Evolutionary conservation across 2,888 invertebrate species (phyloP).

Genomic region (Suillia variegata): DNA sequence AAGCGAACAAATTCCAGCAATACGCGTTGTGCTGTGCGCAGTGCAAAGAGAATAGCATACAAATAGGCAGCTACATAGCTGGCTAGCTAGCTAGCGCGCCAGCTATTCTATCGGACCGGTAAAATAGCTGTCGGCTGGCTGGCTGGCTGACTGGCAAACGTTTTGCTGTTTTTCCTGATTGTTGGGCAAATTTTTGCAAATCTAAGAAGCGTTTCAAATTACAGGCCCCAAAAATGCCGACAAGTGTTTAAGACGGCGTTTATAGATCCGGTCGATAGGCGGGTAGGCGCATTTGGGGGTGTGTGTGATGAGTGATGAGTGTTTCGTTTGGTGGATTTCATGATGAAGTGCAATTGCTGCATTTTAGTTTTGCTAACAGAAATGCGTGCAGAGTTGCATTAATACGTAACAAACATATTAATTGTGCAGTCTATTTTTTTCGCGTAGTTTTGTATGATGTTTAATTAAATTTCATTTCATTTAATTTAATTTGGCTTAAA

Average conservation of each 20-base stretch:
- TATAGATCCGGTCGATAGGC: background rate
- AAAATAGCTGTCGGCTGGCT: no score
- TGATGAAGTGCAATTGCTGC: background rate
- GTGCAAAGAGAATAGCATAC: background rate
- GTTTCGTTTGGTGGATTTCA: background rate
- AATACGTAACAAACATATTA: background rate
- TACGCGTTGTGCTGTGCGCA: background rate
- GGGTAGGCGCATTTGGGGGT: background rate
- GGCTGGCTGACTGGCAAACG: no score
- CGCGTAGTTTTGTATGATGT: no score
- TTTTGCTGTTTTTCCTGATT: conserved; percentile 17
- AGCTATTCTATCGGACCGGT: no score
- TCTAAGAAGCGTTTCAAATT: conserved; percentile 56
- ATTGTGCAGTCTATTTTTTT: no score
- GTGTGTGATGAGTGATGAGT: background rate
- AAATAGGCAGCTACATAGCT: background rate
- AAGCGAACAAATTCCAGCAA: background rate
- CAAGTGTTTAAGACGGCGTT: conserved; percentile 17
- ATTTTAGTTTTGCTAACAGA: no score
- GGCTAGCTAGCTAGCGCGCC: no score
- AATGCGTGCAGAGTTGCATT: background rate
- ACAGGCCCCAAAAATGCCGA: conserved; percentile 56
- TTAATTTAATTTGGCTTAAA: no score
- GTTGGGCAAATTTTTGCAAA: conserved; percentile 40
- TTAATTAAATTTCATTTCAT: no score